These are phyloP conservation scores for Amorpha juglandis DNA, from an alignment of 2,888 invertebrate genomes.

Conservation along the genomic window DNA sequence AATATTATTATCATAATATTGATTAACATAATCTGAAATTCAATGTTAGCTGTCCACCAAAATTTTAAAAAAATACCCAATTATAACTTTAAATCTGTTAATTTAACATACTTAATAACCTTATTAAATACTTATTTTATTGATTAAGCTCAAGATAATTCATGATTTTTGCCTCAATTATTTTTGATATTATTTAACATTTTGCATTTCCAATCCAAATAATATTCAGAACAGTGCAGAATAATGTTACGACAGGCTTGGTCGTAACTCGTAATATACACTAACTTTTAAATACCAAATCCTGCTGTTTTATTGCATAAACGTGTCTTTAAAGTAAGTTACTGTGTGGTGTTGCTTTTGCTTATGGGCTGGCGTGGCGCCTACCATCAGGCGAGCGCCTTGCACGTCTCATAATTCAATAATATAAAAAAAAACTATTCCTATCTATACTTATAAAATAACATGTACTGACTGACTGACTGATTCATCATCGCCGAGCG, in stretches of 20 bases:
- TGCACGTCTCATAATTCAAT: too few species aligned
- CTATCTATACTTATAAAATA: too few species aligned
- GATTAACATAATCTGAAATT: not conserved
- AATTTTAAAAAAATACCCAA: not conserved
- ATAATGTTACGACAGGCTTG: not conserved
- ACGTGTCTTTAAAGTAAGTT: too few species aligned
- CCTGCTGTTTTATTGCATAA: too few species aligned
- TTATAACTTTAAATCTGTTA: not conserved
- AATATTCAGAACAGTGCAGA: not conserved
- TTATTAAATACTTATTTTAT: not conserved
- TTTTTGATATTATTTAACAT: constrained; percentile 3
- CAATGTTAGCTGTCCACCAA: not conserved
- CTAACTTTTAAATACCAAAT: too few species aligned
- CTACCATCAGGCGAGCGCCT: too few species aligned
- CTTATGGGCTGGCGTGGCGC: too few species aligned
- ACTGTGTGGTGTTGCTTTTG: too few species aligned
- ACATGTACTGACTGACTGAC: too few species aligned
- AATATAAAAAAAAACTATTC: too few species aligned
- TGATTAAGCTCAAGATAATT: constrained; percentile 13
- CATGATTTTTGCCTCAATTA: constrained; percentile 9
- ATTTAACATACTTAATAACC: not conserved
- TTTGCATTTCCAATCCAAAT: not conserved
- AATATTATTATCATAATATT: not conserved
- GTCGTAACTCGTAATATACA: too few species aligned
- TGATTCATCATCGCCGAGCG: too few species aligned